These are phyloP conservation scores for Actenoides hombroni DNA, from an alignment of 2,113 vertebrate genomes.

Conservation along the genomic window DNA sequence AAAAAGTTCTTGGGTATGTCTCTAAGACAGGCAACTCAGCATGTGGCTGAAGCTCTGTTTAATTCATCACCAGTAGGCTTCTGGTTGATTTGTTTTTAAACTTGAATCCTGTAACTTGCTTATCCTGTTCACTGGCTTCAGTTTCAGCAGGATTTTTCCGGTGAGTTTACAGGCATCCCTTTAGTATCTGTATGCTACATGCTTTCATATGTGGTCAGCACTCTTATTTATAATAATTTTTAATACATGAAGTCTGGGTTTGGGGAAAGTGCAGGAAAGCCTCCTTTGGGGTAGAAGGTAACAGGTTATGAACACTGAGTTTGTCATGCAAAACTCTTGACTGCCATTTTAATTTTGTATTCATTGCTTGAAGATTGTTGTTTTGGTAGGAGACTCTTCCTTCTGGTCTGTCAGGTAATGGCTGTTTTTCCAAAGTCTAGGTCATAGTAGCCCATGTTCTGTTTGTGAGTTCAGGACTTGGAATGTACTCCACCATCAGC, in stretches of 20 bases:
- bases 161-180: not conserved
- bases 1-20: not conserved
- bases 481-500: not conserved
- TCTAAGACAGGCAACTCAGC: not conserved
- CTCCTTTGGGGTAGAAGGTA: not conserved
- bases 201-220: not conserved
- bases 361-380: not conserved
- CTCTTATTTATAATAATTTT: not conserved
- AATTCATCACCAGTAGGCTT: not conserved
- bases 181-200: not conserved
- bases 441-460: not conserved
- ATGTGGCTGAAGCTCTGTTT: not conserved
- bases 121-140: not conserved
- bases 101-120: not conserved
- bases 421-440: not conserved
- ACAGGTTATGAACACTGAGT: accelerated
- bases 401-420: not conserved
- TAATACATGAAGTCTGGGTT: not conserved
- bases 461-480: not conserved
- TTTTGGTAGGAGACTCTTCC: not conserved
- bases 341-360: not conserved
- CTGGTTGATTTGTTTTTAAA: not conserved
- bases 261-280: not conserved
- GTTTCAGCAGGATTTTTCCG: not conserved
- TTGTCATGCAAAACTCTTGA: not conserved